Percentiles rank a stretch among this genome's conserved stretches.
These are phyloP conservation scores for Sylvia borin DNA, from an alignment of 2,797 vertebrate species.

Conservation along the genomic window DNA sequence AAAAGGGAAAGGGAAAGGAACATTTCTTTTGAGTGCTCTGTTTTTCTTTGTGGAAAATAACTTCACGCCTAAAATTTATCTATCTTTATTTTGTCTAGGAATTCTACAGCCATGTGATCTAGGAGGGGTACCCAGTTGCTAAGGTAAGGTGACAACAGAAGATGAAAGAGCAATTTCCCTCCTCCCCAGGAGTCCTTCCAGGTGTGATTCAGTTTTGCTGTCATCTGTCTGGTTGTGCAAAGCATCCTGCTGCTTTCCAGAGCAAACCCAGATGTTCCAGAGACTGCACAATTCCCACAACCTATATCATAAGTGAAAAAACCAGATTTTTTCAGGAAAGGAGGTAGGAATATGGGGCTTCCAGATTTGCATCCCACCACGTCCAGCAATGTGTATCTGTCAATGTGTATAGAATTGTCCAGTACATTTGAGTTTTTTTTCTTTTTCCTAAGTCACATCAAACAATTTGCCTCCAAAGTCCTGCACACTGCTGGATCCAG, in stretches of 20 bases:
- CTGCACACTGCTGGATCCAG: neutral
- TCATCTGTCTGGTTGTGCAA: neutral
- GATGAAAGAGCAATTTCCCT: neutral
- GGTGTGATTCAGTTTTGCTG: neutral
- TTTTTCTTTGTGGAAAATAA: neutral
- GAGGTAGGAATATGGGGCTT: neutral
- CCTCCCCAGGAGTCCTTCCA: neutral
- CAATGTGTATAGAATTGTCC: neutral
- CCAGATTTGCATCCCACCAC: neutral
- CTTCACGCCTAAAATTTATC: neutral
- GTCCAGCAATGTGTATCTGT: neutral
- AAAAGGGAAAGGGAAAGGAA: too few species aligned
- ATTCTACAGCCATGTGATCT: neutral
- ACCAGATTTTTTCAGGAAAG: neutral
- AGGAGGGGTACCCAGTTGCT: neutral
- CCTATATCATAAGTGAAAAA: neutral
- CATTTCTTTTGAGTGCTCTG: rapidly evolving
- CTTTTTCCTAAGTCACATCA: neutral
- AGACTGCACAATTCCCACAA: neutral
- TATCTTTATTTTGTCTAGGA: neutral
- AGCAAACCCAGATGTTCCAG: constrained; percentile 22
- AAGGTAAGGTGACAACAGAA: neutral
- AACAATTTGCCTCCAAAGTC: neutral
- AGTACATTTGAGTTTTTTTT: neutral
- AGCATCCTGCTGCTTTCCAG: neutral